Evolutionary conservation across 2,113 vertebrate species (phyloP).

Genomic region (Phaethornis superciliosus): DNA sequence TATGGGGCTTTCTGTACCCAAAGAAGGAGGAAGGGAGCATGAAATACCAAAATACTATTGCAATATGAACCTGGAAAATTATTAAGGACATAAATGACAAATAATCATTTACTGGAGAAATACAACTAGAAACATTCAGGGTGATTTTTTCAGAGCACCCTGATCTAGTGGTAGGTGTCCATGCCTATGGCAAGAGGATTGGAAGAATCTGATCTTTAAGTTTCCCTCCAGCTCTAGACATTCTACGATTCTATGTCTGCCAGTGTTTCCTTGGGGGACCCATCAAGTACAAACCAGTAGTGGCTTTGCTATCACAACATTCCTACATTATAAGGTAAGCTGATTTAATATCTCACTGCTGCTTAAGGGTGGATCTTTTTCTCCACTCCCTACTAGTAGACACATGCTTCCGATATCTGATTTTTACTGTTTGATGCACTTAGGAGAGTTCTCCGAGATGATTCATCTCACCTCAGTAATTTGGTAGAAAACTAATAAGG

Average conservation of each 20-base stretch:
- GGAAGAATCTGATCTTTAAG: too few relatives aligned
- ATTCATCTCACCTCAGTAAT: not conserved
- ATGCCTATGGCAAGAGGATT: too few relatives aligned
- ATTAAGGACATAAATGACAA: not conserved
- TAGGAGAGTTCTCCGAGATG: not conserved
- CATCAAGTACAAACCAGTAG: not conserved
- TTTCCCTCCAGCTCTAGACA: too few relatives aligned
- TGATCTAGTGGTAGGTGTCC: too few relatives aligned
- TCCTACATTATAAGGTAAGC: not conserved
- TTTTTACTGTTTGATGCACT: not conserved
- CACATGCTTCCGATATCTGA: not conserved
- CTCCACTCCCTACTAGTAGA: not conserved
- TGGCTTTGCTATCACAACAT: not conserved
- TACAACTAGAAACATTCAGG: not conserved
- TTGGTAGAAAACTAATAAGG: not conserved
- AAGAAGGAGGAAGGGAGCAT: not conserved
- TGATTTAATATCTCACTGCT: not conserved
- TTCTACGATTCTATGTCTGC: not conserved
- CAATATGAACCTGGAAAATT: not conserved
- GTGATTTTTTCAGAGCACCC: not conserved
- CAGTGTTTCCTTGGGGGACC: not conserved
- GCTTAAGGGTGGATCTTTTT: not conserved
- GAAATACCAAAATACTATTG: not conserved
- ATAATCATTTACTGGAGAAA: not conserved
- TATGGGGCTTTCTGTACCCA: not conserved